These are phyloP conservation scores for Acanthornis magna DNA, from an alignment of 2,797 vertebrate species.

Conservation along the genomic window DNA sequence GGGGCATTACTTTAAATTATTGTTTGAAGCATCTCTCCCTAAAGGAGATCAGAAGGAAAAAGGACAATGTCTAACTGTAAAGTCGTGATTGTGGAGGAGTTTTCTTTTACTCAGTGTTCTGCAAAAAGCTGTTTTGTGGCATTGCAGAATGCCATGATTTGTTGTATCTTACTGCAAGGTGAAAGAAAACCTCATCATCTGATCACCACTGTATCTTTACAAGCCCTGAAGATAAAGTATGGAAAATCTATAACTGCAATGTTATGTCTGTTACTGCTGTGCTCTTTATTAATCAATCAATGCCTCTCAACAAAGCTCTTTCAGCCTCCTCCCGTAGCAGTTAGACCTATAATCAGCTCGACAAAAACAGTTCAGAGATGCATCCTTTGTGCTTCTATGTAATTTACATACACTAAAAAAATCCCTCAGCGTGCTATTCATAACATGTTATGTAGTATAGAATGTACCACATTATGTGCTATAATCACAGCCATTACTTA, in stretches of 20 bases:
- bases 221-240: conserved; percentile 60
- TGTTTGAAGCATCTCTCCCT: conserved; percentile 39
- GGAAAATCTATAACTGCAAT: conserved; percentile 67
- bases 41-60: conserved; percentile 34
- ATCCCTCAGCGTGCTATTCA: conserved; percentile 12
- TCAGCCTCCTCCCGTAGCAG: conserved; percentile 50
- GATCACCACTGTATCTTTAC: conserved; percentile 37
- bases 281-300: conserved; percentile 62
- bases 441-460: conserved; percentile 15
- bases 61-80: conserved; percentile 29
- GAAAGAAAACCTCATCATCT: conserved; percentile 50
- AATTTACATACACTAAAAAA: conserved; percentile 58
- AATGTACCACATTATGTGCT: not conserved
- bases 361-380: conserved; percentile 59
- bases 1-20: conserved; percentile 40
- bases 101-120: not conserved
- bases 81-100: conserved; percentile 49
- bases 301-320: conserved; percentile 59
- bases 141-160: conserved; percentile 6
- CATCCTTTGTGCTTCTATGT: conserved; percentile 36
- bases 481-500: conserved; percentile 50
- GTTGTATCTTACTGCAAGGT: conserved; percentile 8
- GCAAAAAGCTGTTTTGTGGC: conserved; percentile 9
- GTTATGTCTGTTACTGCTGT: conserved; percentile 60
- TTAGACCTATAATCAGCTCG: conserved; percentile 57